Conservation (phyloP, 2,888 invertebrate genomes). For the Mythimna impura region DNA sequence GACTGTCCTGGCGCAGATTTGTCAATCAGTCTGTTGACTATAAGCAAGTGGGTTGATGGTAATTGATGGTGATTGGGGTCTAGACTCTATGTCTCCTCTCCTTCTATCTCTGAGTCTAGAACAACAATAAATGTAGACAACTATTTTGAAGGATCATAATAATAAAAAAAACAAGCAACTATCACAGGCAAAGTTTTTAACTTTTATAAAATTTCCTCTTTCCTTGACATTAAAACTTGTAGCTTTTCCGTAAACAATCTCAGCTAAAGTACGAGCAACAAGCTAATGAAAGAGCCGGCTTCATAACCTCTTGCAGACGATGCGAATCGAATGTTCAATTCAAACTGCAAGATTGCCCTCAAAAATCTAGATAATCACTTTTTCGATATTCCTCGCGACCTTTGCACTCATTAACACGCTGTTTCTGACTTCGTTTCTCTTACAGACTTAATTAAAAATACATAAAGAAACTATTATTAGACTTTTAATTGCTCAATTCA, state of each 20-base stretch:
- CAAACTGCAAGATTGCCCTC: constrained; percentile 6
- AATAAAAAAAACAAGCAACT: background rate
- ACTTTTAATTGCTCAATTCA: constrained; percentile 65
- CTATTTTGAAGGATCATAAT: background rate
- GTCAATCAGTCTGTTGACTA: too few relatives aligned
- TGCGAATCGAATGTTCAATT: background rate
- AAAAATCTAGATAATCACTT: constrained; percentile 42
- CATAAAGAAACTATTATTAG: constrained; percentile 62
- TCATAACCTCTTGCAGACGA: constrained; percentile 2
- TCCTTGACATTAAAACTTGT: constrained; percentile 27
- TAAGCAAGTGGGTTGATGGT: too few relatives aligned
- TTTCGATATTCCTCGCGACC: constrained; percentile 43
- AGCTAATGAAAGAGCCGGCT: constrained; percentile 27
- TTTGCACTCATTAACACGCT: constrained; percentile 37
- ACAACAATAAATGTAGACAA: background rate
- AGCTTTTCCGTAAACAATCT: constrained; percentile 29
- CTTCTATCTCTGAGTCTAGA: too few relatives aligned
- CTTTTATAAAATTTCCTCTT: constrained; percentile 10
- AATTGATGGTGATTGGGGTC: too few relatives aligned
- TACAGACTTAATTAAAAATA: constrained; percentile 58
- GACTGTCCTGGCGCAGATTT: too few relatives aligned
- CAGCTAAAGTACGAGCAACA: constrained; percentile 37
- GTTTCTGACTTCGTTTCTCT: constrained; percentile 33
- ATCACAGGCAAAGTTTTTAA: constrained; percentile 8
- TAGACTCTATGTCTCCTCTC: too few relatives aligned